These are phyloP conservation scores for Exocentrus adspersus DNA, from an alignment of 2,888 invertebrate genomes.

Conservation along the genomic window DNA sequence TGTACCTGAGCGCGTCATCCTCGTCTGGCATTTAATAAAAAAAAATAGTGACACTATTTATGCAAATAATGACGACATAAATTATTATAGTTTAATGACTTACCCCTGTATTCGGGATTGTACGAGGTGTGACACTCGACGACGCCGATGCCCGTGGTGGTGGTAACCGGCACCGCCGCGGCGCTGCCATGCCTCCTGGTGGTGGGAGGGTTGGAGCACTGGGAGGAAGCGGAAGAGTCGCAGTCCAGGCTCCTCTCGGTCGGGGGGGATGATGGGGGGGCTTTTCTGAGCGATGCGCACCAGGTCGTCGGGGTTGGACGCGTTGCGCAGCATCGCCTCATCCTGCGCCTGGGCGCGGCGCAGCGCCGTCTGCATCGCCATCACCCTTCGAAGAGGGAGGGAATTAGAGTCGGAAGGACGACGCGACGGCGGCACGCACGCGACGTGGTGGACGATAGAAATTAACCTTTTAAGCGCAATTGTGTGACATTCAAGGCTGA, in stretches of 20 bases:
- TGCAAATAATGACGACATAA: too few relatives aligned
- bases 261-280: conserved; percentile 61
- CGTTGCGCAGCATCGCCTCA: conserved; percentile 68
- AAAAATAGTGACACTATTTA: too few relatives aligned
- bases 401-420: too few relatives aligned
- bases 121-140: conserved; percentile 54
- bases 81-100: too few relatives aligned
- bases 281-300: conserved; percentile 55
- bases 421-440: too few relatives aligned
- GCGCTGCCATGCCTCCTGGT: conserved; percentile 62
- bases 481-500: too few relatives aligned
- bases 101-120: conserved; percentile 54
- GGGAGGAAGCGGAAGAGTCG: conserved; percentile 72
- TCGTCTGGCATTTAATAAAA: too few relatives aligned
- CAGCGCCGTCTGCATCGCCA: conserved; percentile 88
- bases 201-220: conserved; percentile 66
- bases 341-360: conserved; percentile 88
- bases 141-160: conserved; percentile 60
- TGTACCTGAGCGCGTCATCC: too few relatives aligned
- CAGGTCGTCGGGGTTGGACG: conserved; percentile 53
- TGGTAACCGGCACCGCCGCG: conserved; percentile 48
- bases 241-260: conserved; percentile 61
- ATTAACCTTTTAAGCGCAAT: too few relatives aligned
- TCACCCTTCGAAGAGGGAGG: conserved; percentile 67
- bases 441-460: too few relatives aligned